Conservation (phyloP, 1,140 invertebrate genomes). For the Magallana gigas region DNA sequence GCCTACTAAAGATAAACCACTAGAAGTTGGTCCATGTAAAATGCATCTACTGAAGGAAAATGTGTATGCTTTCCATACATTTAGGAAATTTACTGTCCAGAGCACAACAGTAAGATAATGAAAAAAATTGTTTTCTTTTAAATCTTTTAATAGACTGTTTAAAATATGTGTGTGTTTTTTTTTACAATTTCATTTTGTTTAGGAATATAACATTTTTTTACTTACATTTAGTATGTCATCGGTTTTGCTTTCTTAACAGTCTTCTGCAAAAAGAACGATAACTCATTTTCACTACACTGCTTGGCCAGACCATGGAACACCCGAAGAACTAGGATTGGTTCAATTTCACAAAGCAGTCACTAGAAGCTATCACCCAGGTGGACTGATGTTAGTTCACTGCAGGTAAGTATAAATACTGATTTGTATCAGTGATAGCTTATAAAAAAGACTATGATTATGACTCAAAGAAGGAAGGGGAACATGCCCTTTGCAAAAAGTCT, state of each 20-base stretch:
- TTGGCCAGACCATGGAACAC: slow-evolving; percentile 7
- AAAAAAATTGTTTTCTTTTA: not conserved
- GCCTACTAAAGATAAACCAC: not conserved
- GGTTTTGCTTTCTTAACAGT: not conserved
- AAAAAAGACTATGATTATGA: too few relatives aligned
- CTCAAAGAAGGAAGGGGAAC: too few relatives aligned
- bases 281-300: slow-evolving; percentile 2
- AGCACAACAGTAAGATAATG: not conserved
- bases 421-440: too few relatives aligned
- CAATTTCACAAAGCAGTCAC: not conserved
- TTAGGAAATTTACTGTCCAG: not conserved
- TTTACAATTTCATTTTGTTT: too few relatives aligned
- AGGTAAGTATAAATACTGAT: not conserved
- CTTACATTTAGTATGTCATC: too few relatives aligned
- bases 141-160: too few relatives aligned
- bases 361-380: not conserved
- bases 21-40: not conserved
- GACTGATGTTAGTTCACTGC: not conserved
- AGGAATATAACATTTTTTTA: too few relatives aligned
- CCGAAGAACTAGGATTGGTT: not conserved
- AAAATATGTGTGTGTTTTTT: too few relatives aligned
- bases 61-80: not conserved
- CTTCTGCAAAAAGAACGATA: not conserved
- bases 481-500: too few relatives aligned
- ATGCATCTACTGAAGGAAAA: not conserved